Evolutionary conservation across 1,140 invertebrate species (phyloP).

Genomic region (Galleria mellonella): DNA sequence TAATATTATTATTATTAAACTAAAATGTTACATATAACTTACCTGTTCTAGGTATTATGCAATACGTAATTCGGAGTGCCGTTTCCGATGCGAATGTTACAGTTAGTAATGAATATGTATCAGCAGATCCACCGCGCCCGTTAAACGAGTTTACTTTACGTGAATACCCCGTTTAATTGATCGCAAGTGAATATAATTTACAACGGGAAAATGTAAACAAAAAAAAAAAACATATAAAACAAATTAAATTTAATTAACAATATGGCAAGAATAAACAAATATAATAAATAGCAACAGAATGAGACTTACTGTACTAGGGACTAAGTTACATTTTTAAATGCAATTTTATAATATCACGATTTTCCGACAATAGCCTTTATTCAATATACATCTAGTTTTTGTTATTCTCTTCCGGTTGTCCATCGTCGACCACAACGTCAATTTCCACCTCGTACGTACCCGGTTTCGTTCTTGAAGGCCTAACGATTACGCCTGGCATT

Average conservation of each 20-base stretch:
- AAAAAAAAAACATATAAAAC: not conserved
- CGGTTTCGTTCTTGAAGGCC: conserved; percentile 48
- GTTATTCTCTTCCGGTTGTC: conserved; percentile 28
- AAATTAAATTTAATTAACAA: conserved; percentile 10
- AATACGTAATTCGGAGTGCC: too few relatives aligned
- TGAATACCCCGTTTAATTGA: too few relatives aligned
- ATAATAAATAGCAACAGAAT: conserved; percentile 40
- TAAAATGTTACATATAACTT: too few relatives aligned
- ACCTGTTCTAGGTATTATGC: too few relatives aligned
- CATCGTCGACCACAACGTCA: conserved; percentile 55
- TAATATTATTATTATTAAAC: too few relatives aligned
- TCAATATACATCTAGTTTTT: not conserved
- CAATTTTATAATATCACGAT: conserved; percentile 14
- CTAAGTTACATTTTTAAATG: conserved; percentile 26
- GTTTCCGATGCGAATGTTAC: too few relatives aligned
- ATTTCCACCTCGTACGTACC: conserved; percentile 62
- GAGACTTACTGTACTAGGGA: conserved; percentile 10
- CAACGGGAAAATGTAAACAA: too few relatives aligned
- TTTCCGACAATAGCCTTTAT: not conserved
- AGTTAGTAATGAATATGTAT: too few relatives aligned
- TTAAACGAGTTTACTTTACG: too few relatives aligned
- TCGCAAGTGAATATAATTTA: too few relatives aligned
- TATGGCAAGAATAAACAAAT: conserved; percentile 61
- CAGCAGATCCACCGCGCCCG: too few relatives aligned
- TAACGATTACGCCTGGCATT: conserved; percentile 44